Evolutionary conservation across 2,797 vertebrate genomes (phyloP), one percentile per base, ranked within the genome.

Genomic region (Eulemur mongoz): DNA sequence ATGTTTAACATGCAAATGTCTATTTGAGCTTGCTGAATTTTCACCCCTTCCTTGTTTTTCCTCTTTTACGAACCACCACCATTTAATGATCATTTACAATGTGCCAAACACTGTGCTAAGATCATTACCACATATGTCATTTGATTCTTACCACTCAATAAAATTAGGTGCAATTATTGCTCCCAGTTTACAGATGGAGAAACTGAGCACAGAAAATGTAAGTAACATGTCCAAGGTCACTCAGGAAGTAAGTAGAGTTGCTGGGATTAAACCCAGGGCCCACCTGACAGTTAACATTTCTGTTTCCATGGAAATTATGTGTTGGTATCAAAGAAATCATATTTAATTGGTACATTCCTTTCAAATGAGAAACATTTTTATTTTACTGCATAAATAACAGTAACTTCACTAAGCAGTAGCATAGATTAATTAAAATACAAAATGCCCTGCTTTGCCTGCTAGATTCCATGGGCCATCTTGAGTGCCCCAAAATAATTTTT

Each of bases 401-500:
- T 54, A 85, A 61, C 45, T 80, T 93, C 54, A 73, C 38, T 88
- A 81, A 63, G n/a, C 23, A 61, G 32, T 43, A 57, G 30, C 18
- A 43, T 6, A 72, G 59, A 86, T 67, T 67, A 82, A 72, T 67
- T 93, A 92, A 93, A 73, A 91, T 40, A 72, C 0, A 48, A 54
- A 95, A 84, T 61, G 30, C 13, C 1, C 30, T 72, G 27, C 48
- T 72, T 57, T 67, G 30, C 81, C 76, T 95, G 97, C 32, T 95
- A 88, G 59, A 96, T 89, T 98, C 97, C 88, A 89, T 73, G 81
- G 90, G 88, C 85, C 76, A 81, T 75, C 54, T 72, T 96, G 89
- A 95, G 91, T 96, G 97, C 65, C 95, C 22, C 69, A 92, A 97
- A 96, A 72, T 95, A 78, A 97, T 65, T 80, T 97, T 93, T 86